Evolutionary conservation across 2,113 vertebrate genomes (phyloP).

Genomic region (Poicephalus gulielmi): DNA sequence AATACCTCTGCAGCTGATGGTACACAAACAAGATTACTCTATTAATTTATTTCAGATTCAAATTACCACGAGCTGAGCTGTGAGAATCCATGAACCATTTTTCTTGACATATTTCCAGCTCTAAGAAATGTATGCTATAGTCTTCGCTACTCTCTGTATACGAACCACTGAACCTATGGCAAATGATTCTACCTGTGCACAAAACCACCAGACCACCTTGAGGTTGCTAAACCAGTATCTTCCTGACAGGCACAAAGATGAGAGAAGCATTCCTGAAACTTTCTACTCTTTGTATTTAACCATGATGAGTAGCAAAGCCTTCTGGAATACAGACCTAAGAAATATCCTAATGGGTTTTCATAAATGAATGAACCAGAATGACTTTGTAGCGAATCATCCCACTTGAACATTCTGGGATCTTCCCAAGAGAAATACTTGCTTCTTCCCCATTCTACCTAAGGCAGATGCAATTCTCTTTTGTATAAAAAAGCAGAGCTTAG

Average conservation of each 20-base stretch:
- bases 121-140: background rate
- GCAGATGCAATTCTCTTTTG: background rate
- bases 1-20: background rate
- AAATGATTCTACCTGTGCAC: too few species aligned
- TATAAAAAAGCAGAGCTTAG: background rate
- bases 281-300: background rate
- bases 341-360: background rate
- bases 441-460: background rate
- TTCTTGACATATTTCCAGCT: background rate
- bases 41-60: constrained; percentile 1
- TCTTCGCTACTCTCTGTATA: background rate
- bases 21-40: background rate
- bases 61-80: background rate
- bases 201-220: background rate
- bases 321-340: background rate
- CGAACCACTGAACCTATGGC: background rate
- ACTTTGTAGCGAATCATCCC: background rate
- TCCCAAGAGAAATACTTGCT: background rate
- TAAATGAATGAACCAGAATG: background rate
- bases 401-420: background rate
- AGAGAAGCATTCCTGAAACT: background rate
- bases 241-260: background rate
- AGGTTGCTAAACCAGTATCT: background rate
- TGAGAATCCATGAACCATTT: background rate
- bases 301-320: background rate